phyloP scores from a whole-genome alignment of 30 jellyfish, hydroid and myxozoan species.

The Cassiopea andromeda region DNA sequence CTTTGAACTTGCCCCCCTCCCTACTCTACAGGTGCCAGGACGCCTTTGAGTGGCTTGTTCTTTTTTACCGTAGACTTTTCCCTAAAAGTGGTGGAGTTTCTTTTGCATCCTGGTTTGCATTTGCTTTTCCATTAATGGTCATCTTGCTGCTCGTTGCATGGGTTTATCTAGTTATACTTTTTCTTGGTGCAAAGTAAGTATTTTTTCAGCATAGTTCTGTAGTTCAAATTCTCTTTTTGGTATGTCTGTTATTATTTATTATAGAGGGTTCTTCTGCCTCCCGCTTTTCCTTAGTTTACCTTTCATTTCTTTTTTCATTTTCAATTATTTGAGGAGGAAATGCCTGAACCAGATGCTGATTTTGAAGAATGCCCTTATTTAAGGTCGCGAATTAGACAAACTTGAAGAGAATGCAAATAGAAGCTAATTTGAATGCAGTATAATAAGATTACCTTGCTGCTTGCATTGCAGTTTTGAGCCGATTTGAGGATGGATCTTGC shows the following conservation, averaged over 20 bases:
- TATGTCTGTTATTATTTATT: background rate
- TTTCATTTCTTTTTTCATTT: too few relatives aligned
- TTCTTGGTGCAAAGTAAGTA: slow-evolving; percentile 71
- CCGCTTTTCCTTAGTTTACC: background rate
- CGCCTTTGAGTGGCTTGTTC: too few relatives aligned
- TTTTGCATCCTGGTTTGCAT: slow-evolving; percentile 77
- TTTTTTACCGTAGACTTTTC: slow-evolving; percentile 34
- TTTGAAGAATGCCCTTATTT: too few relatives aligned
- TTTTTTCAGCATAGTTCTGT: background rate
- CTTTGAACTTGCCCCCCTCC: too few relatives aligned
- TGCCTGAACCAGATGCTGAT: too few relatives aligned
- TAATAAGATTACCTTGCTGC: too few relatives aligned
- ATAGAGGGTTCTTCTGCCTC: background rate
- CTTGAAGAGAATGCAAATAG: too few relatives aligned
- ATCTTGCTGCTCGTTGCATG: slow-evolving; percentile 73
- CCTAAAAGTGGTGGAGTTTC: slow-evolving; percentile 78
- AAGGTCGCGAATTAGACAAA: too few relatives aligned
- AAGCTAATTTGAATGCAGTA: too few relatives aligned
- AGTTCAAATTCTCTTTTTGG: background rate
- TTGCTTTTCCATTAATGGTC: slow-evolving; percentile 80
- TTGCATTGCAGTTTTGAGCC: too few relatives aligned
- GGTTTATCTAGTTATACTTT: slow-evolving; percentile 63
- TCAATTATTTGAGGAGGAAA: too few relatives aligned
- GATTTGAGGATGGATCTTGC: background rate
- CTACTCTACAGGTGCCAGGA: too few relatives aligned